phyloP scores from a whole-genome alignment of 1,140 invertebrate species.

The Hycleus phaleratus region DNA sequence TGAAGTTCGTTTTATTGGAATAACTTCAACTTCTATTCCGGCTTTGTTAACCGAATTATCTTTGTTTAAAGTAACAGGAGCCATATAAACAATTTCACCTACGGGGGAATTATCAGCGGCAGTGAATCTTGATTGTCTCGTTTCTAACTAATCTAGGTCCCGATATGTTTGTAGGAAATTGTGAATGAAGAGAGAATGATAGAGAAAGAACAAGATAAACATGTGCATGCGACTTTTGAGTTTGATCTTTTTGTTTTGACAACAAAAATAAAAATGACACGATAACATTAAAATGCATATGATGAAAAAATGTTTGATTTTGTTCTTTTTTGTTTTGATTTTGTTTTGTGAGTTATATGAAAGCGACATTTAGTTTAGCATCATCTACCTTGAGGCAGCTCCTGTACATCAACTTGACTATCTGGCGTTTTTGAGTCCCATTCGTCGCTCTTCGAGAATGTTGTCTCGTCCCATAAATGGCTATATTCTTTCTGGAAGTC shows the following conservation, averaged over 20 bases:
- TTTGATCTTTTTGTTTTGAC: not conserved
- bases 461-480: constrained; percentile 43
- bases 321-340: not conserved
- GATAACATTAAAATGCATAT: not conserved
- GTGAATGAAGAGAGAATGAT: constrained; percentile 9
- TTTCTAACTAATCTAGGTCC: constrained; percentile 23
- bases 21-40: constrained; percentile 39
- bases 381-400: constrained; percentile 42
- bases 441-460: constrained; percentile 41
- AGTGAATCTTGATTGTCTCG: not conserved
- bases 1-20: constrained; percentile 38
- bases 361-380: constrained; percentile 20
- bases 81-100: constrained; percentile 42
- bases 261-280: not conserved
- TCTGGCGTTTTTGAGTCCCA: constrained; percentile 41
- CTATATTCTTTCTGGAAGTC: constrained; percentile 42
- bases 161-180: constrained; percentile 36
- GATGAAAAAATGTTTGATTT: not conserved
- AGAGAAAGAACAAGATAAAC: constrained; percentile 2
- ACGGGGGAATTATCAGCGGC: constrained; percentile 24
- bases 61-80: constrained; percentile 42
- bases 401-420: constrained; percentile 38
- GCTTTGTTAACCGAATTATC: constrained; percentile 39
- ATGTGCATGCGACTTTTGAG: not conserved
- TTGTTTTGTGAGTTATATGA: not conserved